phyloP scores from a whole-genome alignment of 1,140 invertebrate genomes.

The Antheraea mylitta region DNA sequence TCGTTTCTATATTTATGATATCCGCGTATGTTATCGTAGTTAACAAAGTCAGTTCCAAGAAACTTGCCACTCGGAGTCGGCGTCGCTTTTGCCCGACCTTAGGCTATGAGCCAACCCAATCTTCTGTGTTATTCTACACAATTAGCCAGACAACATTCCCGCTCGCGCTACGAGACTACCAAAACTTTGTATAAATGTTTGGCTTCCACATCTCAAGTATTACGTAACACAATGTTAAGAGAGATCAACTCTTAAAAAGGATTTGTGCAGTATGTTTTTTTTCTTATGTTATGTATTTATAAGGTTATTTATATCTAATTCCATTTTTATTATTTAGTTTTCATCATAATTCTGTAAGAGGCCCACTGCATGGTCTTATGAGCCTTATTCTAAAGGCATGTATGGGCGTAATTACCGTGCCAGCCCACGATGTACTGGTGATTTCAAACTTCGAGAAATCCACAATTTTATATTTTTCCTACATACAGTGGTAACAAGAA shows the following conservation, averaged over 20 bases:
- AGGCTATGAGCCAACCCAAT: constrained; percentile 48
- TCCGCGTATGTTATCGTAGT: constrained; percentile 28
- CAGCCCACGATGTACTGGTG: no score
- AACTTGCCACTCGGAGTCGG: constrained; percentile 37
- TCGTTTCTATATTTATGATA: constrained; percentile 1
- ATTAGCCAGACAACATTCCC: constrained; percentile 36
- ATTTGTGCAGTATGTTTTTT: not conserved
- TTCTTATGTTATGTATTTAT: not conserved
- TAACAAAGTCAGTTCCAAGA: constrained; percentile 29
- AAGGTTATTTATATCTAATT: not conserved
- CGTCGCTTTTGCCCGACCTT: constrained; percentile 20
- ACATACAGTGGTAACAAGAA: no score
- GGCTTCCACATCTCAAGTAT: not conserved
- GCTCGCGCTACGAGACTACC: not conserved
- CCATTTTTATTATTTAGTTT: no score
- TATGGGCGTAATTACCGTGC: no score
- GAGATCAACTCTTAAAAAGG: not conserved
- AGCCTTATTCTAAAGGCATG: no score
- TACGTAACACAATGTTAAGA: not conserved
- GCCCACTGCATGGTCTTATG: no score
- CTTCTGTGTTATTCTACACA: constrained; percentile 52
- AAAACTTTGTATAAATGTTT: constrained; percentile 2
- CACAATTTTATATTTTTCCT: no score
- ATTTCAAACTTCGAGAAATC: no score
- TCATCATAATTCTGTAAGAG: no score